phyloP scores from a whole-genome alignment of 2,888 invertebrate species.

The Dioctria linearis region DNA sequence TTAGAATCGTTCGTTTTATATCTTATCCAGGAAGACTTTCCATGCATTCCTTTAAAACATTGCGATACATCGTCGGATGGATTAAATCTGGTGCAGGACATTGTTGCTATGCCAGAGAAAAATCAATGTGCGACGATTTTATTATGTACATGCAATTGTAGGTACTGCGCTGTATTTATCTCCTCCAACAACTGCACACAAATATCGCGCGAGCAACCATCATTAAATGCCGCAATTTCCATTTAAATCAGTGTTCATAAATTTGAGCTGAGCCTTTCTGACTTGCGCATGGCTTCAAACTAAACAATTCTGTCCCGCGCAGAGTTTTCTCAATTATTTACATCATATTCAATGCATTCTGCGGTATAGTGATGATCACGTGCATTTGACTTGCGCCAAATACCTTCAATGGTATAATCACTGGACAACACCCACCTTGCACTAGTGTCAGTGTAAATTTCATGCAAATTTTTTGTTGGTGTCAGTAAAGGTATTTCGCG shows the following conservation, averaged over 20 bases:
- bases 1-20: too few relatives aligned
- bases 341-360: not conserved
- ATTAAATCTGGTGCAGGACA: not conserved
- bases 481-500: not conserved
- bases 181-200: not conserved
- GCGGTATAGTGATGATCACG: not conserved
- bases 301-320: not conserved
- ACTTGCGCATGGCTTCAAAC: not conserved
- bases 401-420: constrained; percentile 23
- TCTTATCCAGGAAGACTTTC: too few relatives aligned
- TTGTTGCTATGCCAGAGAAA: constrained; percentile 2
- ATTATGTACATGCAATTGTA: not conserved
- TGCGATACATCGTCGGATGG: too few relatives aligned
- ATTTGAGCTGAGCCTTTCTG: too few relatives aligned
- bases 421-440: not conserved
- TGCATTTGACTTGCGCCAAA: constrained; percentile 7
- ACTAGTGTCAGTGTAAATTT: not conserved
- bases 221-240: not conserved
- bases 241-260: not conserved
- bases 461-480: constrained; percentile 7
- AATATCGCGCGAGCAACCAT: not conserved
- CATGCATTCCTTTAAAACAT: too few relatives aligned
- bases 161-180: not conserved
- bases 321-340: not conserved
- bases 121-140: not conserved